Percentiles rank a stretch among this genome's conserved stretches.
phyloP scores from a whole-genome alignment of 2,113 vertebrate species.

The Oxygymnocypris stewartii region DNA sequence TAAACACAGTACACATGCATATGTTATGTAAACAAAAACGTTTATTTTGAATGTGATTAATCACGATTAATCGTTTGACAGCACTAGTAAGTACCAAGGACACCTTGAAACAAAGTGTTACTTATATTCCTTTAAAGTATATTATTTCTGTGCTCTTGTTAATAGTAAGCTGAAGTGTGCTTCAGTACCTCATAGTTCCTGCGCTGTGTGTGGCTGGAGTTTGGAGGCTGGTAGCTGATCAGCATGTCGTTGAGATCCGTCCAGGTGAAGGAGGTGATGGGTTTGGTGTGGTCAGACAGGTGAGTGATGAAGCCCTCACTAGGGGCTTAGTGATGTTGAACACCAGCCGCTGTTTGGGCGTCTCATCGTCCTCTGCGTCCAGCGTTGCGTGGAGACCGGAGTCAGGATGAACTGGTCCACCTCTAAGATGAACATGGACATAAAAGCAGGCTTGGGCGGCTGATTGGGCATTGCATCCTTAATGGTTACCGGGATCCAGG shows the following conservation, averaged over 20 bases:
- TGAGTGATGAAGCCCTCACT: slow-evolving; percentile 85
- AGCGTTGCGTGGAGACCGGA: slow-evolving; percentile 81
- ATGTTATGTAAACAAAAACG: too few relatives aligned
- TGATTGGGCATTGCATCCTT: slow-evolving; percentile 81
- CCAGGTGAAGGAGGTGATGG: slow-evolving; percentile 91
- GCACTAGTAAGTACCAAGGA: too few relatives aligned
- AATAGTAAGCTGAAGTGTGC: too few relatives aligned
- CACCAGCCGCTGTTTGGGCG: slow-evolving; percentile 81
- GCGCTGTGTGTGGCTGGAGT: slow-evolving; percentile 84
- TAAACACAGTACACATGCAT: too few relatives aligned
- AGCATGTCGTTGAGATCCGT: slow-evolving; percentile 85
- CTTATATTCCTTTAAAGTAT: too few relatives aligned
- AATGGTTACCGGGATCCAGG: slow-evolving; percentile 87
- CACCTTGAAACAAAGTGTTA: too few relatives aligned
- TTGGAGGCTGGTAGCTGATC: slow-evolving; percentile 92
- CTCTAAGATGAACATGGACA: slow-evolving; percentile 83
- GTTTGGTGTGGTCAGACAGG: slow-evolving; percentile 88
- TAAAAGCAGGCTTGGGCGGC: slow-evolving; percentile 80
- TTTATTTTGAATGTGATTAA: too few relatives aligned
- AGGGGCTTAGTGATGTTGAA: slow-evolving; percentile 89
- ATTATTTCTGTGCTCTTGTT: too few relatives aligned
- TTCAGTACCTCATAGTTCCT: slow-evolving; percentile 84
- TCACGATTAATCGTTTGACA: too few relatives aligned
- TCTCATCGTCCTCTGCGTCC: slow-evolving; percentile 89
- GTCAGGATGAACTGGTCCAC: slow-evolving; percentile 95